Base-by-base conservation (phyloP, 2,113 vertebrate species). In the Lophius piscatorius region DNA sequence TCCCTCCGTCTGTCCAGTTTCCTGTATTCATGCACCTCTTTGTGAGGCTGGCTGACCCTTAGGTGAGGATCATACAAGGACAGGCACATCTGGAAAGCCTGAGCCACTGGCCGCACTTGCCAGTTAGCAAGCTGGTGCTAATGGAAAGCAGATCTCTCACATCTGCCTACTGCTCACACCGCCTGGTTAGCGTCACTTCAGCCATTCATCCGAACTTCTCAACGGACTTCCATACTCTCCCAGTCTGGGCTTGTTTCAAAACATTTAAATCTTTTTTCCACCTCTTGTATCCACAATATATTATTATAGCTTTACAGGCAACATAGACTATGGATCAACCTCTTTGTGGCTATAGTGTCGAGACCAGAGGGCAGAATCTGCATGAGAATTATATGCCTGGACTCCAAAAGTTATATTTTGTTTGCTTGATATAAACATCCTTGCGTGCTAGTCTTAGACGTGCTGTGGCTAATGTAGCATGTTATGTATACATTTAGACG, bases 101-200 rank as follows among this genome's bases (percentile, higher is more conserved):
- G 46, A n/a, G n/a, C n/a, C n/a, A n/a, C n/a, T n/a, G n/a, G 45
- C 55, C 63, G 44, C 49, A 55, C 34, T 65, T 59, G 63, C 60
- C 56, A 68, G 70, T 39, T 33, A 62, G 49, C 5, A 9, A 74
- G 56, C 51, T 62, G 59, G 64, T 44, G 63, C 64, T 87, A 82
- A 85, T 85, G 65, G 74, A 63, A 76, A 62, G 41, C 71, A 81
- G 70, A 34, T 36, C 29, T 57, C 48, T 44, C n/a, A n/a, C n/a
- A n/a, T n/a, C n/a, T n/a, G 39, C 31, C 60, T 48, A 50, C 64
- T 31, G 12, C 60, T 75, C 28, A 0, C 44, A 24, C 50, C 23
- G 73, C 45, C 58, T 74, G 71, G 31, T 58, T 34, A 54, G 24
- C 65, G 58, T 74, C 76, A 63, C 50, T 51, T 49, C 60, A 45